phyloP scores from a whole-genome alignment of 1,140 invertebrate genomes.

The Pogonomyrmex barbatus region DNA sequence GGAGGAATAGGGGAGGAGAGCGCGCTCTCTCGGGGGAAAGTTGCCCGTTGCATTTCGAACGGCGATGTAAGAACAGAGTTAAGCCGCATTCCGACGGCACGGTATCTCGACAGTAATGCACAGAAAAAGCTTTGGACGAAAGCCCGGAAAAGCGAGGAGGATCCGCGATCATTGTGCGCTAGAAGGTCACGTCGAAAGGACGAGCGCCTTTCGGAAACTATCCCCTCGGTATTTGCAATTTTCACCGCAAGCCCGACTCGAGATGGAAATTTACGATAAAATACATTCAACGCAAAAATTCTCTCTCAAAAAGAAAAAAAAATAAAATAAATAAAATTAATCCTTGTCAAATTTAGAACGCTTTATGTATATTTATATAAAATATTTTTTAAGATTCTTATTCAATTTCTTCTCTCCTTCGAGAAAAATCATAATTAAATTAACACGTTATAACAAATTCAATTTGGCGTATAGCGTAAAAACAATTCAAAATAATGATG shows the following conservation, averaged over 20 bases:
- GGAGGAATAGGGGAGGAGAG: not conserved
- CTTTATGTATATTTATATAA: constrained; percentile 10
- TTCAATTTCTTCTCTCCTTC: not conserved
- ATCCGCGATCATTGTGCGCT: constrained; percentile 13
- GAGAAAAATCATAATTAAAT: not conserved
- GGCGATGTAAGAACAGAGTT: constrained; percentile 42
- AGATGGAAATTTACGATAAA: not conserved
- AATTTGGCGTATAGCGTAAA: not conserved
- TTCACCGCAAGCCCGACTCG: not conserved
- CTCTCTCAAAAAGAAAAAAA: not conserved
- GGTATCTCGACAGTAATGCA: constrained; percentile 10
- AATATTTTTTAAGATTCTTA: not conserved
- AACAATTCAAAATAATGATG: not conserved
- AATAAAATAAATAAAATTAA: not conserved
- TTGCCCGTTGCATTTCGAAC: constrained; percentile 40
- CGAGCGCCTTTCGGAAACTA: not conserved
- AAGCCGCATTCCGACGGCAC: constrained; percentile 33
- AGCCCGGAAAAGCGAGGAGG: not conserved
- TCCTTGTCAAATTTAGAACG: not conserved
- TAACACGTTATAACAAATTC: too few species aligned
- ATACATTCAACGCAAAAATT: not conserved
- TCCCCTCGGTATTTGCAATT: constrained; percentile 5
- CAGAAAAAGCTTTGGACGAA: constrained; percentile 11
- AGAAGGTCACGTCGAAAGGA: constrained; percentile 6
- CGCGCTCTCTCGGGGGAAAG: constrained; percentile 10